phyloP scores from a whole-genome alignment of 1,140 invertebrate genomes.

The Calosoma granatense region DNA sequence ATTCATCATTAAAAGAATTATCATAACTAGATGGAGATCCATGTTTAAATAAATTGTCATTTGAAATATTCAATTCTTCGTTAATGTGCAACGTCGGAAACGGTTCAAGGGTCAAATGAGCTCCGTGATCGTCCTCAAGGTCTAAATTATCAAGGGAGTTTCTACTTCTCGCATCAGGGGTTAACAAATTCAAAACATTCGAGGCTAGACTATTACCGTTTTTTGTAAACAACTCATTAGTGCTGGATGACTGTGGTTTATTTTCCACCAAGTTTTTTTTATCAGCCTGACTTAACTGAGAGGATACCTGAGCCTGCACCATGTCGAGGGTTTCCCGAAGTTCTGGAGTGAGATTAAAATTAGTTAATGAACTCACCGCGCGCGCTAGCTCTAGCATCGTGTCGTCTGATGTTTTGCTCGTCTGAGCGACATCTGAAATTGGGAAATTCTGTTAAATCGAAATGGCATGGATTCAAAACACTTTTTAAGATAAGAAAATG shows the following conservation, averaged over 20 bases:
- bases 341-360: neutral
- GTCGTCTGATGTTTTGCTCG: neutral
- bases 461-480: too few relatives aligned
- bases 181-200: conserved; percentile 1
- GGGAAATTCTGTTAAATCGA: too few relatives aligned
- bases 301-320: neutral
- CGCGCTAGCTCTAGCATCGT: neutral
- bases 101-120: neutral
- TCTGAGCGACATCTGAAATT: neutral
- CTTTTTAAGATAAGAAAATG: too few relatives aligned
- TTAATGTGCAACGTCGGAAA: neutral
- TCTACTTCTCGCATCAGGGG: neutral
- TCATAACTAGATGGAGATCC: neutral
- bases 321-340: neutral
- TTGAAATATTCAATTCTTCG: neutral
- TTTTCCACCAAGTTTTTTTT: neutral
- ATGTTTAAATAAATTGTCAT: neutral
- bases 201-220: neutral
- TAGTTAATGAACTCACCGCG: conserved; percentile 5
- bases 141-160: neutral
- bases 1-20: too few relatives aligned
- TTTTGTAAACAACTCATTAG: neutral
- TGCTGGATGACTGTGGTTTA: neutral
- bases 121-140: neutral
- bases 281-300: neutral